Percentiles rank a stretch among this genome's conserved stretches.
Evolutionary conservation across 1,140 invertebrate genomes (phyloP).

Genomic region (Camponotus pennsylvanicus): DNA sequence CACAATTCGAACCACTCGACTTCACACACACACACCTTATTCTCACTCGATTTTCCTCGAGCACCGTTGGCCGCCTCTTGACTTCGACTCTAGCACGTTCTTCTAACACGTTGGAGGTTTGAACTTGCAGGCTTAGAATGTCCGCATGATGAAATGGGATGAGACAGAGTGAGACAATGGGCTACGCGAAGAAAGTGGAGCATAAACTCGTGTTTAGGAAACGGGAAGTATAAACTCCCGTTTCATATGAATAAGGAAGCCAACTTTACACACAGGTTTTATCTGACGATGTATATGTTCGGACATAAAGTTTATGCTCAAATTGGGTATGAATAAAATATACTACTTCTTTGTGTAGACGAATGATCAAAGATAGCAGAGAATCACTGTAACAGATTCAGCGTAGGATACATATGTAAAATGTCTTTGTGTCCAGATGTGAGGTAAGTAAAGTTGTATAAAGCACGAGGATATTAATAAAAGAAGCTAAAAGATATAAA

Average conservation of each 20-base stretch:
- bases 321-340: slow-evolving; percentile 54
- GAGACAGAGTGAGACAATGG: slow-evolving; percentile 42
- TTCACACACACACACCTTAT: slow-evolving; percentile 58
- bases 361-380: slow-evolving; percentile 2
- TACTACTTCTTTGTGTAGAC: not conserved
- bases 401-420: not conserved
- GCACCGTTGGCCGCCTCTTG: slow-evolving; percentile 65
- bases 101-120: slow-evolving; percentile 37
- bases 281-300: not conserved
- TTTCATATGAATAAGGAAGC: slow-evolving; percentile 53
- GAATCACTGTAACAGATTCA: not conserved
- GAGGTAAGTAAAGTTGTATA: not conserved
- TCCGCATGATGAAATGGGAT: slow-evolving; percentile 50
- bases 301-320: slow-evolving; percentile 22
- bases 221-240: slow-evolving; percentile 31
- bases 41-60: slow-evolving; percentile 75
- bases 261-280: slow-evolving; percentile 37
- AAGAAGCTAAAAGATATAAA: not conserved
- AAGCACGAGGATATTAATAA: not conserved
- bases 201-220: slow-evolving; percentile 47
- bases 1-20: slow-evolving; percentile 34
- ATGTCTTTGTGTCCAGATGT: not conserved
- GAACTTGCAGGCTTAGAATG: slow-evolving; percentile 47
- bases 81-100: slow-evolving; percentile 46
- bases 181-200: slow-evolving; percentile 34